Base-by-base conservation (phyloP, 2,888 invertebrate genomes). In the Empis livida region DNA sequence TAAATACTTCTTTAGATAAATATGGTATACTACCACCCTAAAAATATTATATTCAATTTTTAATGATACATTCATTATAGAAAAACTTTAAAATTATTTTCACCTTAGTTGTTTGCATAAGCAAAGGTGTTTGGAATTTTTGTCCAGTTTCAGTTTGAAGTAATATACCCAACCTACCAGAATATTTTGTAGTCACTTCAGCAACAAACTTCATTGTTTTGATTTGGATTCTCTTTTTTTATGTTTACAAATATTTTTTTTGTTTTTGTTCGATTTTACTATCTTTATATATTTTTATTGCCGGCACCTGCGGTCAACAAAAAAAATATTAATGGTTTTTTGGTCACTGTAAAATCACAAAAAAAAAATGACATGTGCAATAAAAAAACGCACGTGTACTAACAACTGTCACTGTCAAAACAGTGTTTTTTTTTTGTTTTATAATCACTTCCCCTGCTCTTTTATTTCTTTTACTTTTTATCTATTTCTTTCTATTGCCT, bases 1-100 rank as follows among this genome's bases (percentile, higher is more conserved):
- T 71, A 45, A 87, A 74, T 0, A 85, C 82, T 68, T 88, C 89
- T 52, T 79, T 76, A 0, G 84, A 86, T 17, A 94, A 67, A 66
- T 90, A 84, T 0, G 90, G 88, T 43, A 91, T 77, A 65, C 84
- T 83, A 42, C 89, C 93, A 56, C 82, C 80, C 74, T 27, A 27
- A 5, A 9, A 27, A 27, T 20, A 20, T 20, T 20, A 27, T 27
- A 20, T 27, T 8, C 23, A 27, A 27, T 8, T 8, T 20, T 8
- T 6, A 27, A 6, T 27, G 9, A 27, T 6, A 27, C 5, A 27
- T 27, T 27, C 5, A 8, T 27, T 27, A 8, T 8, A 27, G 5
- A 8, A 27, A 27, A 27, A 27, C 9, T 20, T 20, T 3, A 5
- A 9, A 27, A 8, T 27, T 27, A 27, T 5, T 27, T 27, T 5